Evolutionary conservation across 2,113 vertebrate genomes (phyloP).

Genomic region (Pogonocichla stellata): DNA sequence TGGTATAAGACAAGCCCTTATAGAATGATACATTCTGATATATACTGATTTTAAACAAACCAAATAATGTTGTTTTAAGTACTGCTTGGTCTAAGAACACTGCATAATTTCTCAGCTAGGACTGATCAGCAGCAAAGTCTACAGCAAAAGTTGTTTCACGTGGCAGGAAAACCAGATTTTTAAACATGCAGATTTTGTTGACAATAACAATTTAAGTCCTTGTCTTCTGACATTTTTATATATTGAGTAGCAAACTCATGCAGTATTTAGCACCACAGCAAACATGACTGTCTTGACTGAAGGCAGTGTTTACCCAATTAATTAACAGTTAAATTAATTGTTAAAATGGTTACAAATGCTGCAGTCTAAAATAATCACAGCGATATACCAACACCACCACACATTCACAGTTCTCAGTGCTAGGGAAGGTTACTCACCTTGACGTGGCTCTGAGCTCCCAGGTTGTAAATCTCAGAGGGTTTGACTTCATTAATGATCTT

Average conservation of each 20-base stretch:
- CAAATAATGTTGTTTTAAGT: background rate
- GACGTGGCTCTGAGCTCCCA: slow-evolving; percentile 97
- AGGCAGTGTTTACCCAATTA: background rate
- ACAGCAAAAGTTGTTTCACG: background rate
- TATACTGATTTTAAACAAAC: background rate
- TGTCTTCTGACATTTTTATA: background rate
- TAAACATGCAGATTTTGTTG: background rate
- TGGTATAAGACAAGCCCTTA: accelerated
- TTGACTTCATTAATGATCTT: slow-evolving; percentile 97
- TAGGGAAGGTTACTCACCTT: slow-evolving; percentile 78
- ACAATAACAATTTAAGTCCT: background rate
- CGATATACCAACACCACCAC: background rate
- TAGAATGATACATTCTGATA: background rate
- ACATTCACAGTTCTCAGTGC: background rate
- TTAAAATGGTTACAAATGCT: background rate
- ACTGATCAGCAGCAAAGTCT: background rate
- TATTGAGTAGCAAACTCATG: background rate
- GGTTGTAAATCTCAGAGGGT: slow-evolving; percentile 94
- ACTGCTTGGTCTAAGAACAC: background rate
- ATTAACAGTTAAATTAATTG: background rate
- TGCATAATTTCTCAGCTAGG: background rate
- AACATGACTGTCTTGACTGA: background rate
- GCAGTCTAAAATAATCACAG: background rate
- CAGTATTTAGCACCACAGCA: background rate
- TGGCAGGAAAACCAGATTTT: background rate